phyloP scores from a whole-genome alignment of 2,797 vertebrate genomes.

The Coendou prehensilis region DNA sequence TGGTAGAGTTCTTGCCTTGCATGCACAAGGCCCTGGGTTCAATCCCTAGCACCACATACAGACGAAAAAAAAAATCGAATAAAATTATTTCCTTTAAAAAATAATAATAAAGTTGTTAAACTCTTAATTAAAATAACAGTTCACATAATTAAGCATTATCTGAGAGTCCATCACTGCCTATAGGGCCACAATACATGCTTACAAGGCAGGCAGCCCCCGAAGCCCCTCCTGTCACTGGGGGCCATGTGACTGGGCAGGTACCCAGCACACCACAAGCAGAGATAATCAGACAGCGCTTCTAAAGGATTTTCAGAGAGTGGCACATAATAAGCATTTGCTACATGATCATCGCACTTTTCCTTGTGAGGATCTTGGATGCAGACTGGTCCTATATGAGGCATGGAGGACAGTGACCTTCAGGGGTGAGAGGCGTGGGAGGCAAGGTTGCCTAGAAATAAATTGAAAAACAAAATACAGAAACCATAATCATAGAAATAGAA shows the following conservation, averaged over 20 bases:
- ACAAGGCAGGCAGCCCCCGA: neutral
- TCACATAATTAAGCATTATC: neutral
- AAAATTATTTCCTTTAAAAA: too few relatives aligned
- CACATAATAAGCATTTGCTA: neutral
- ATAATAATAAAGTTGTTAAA: neutral
- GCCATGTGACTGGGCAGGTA: neutral
- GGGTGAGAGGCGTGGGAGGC: neutral
- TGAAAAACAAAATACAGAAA: neutral
- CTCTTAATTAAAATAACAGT: neutral
- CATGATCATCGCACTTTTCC: neutral
- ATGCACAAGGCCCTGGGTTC: neutral
- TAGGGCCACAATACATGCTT: neutral
- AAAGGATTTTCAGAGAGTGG: neutral
- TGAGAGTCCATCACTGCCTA: neutral
- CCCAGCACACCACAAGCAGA: neutral
- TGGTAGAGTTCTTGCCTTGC: too few relatives aligned
- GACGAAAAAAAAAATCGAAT: too few relatives aligned
- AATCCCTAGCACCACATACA: too few relatives aligned
- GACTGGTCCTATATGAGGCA: neutral
- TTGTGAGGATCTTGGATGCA: neutral
- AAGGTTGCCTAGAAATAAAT: neutral
- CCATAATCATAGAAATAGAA: neutral
- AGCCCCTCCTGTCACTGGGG: neutral
- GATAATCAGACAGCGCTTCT: neutral
- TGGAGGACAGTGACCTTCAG: neutral